Percentiles rank a stretch among this genome's conserved stretches.
These are phyloP conservation scores for Limnodromus scolopaceus DNA, from an alignment of 2,797 vertebrate genomes.

Conservation along the genomic window DNA sequence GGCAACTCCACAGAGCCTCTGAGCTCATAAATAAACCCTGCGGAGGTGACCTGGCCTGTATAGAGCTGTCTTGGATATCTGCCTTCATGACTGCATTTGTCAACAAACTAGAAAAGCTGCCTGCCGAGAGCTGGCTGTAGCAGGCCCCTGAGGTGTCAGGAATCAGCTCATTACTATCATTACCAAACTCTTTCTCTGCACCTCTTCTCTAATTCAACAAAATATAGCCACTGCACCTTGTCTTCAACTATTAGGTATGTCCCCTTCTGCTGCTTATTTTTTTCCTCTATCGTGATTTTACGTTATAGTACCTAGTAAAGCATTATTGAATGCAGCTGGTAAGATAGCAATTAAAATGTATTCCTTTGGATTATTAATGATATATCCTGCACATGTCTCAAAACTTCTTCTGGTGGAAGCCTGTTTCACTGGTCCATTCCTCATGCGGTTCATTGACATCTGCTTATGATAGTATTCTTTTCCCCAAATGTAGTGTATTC, in stretches of 20 bases:
- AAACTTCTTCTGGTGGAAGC: neutral
- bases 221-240: neutral
- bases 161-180: constrained; percentile 12
- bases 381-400: neutral
- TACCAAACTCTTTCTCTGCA: neutral
- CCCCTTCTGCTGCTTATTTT: neutral
- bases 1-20: neutral
- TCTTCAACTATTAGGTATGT: neutral
- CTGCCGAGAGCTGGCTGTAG: constrained; percentile 12
- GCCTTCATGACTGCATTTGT: constrained; percentile 15
- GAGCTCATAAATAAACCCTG: neutral
- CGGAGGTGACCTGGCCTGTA: constrained; percentile 1
- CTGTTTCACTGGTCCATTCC: neutral
- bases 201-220: neutral
- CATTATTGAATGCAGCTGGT: neutral
- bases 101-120: constrained; percentile 9
- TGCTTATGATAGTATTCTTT: neutral
- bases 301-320: neutral
- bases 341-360: neutral
- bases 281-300: neutral
- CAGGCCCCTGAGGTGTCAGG: neutral
- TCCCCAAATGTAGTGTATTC: neutral
- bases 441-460: constrained; percentile 9
- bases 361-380: constrained; percentile 3
- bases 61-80: constrained; percentile 4